Percentiles rank a stretch among this genome's conserved stretches.
Conservation (phyloP, 2,797 vertebrate genomes). For the Acrossocheilus fasciatus region DNA sequence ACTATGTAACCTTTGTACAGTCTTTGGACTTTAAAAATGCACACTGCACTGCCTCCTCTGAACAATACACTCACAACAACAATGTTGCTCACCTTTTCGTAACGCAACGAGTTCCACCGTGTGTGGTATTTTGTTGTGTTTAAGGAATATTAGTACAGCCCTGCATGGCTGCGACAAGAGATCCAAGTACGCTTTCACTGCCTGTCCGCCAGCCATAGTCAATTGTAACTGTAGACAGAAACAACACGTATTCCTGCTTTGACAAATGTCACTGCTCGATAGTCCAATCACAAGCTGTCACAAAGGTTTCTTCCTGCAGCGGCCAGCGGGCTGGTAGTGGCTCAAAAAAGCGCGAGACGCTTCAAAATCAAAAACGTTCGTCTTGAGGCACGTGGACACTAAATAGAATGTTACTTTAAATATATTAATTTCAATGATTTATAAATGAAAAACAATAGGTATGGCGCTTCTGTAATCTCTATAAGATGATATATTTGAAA, state of each 20-base stretch:
- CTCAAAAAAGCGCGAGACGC: background rate
- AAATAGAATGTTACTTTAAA: background rate
- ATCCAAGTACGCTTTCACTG: constrained; percentile 72
- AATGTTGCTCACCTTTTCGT: constrained; percentile 72
- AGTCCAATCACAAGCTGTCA: constrained; percentile 9
- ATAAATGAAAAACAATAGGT: background rate
- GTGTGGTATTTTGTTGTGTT: constrained; percentile 70
- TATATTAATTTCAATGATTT: background rate
- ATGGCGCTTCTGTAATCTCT: background rate
- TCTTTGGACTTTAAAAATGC: background rate
- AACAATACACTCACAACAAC: background rate
- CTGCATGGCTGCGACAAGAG: constrained; percentile 79
- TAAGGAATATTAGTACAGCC: constrained; percentile 74
- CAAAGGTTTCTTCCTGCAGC: background rate
- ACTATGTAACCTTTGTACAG: constrained; percentile 16
- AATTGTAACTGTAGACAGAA: background rate
- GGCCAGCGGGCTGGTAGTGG: background rate
- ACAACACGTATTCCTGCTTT: background rate
- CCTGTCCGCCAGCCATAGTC: constrained; percentile 54
- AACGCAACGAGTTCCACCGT: constrained; percentile 69
- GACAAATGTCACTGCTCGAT: background rate
- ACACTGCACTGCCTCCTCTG: background rate
- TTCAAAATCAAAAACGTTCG: background rate
- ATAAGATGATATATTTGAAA: no score
- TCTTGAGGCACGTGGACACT: background rate